Evolutionary conservation across 2,797 vertebrate genomes (phyloP).

Genomic region (Pristis pectinata): DNA sequence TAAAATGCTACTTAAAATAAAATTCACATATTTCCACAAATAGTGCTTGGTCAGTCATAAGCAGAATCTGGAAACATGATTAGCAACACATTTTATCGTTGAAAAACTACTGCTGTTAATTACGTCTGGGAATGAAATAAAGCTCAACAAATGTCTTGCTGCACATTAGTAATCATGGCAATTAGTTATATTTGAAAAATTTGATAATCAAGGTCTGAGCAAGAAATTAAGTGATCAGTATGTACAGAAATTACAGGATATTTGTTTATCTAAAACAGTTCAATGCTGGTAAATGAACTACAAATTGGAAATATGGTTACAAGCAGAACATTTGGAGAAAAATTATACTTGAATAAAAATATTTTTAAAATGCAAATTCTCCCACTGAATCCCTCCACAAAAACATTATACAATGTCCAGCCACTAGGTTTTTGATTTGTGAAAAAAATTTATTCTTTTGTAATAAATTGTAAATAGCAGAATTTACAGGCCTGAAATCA

Average conservation of each 20-base stretch:
- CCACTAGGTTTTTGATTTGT: background rate
- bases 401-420: background rate
- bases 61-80: background rate
- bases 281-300: background rate
- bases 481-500: background rate
- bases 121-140: background rate
- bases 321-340: background rate
- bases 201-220: too few relatives aligned
- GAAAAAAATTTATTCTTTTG: constrained; percentile 31
- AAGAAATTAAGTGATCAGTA: background rate
- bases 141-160: background rate
- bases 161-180: background rate
- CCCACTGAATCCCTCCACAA: too few relatives aligned
- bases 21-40: background rate
- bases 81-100: background rate
- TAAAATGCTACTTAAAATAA: background rate
- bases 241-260: background rate
- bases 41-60: background rate
- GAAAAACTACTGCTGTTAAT: too few relatives aligned
- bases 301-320: background rate
- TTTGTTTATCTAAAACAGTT: background rate
- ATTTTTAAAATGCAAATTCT: background rate
- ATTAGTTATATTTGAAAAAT: too few relatives aligned
- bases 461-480: background rate
- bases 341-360: background rate